Base-by-base conservation (phyloP, 2,797 vertebrate species). In the Semotilus atromaculatus region DNA sequence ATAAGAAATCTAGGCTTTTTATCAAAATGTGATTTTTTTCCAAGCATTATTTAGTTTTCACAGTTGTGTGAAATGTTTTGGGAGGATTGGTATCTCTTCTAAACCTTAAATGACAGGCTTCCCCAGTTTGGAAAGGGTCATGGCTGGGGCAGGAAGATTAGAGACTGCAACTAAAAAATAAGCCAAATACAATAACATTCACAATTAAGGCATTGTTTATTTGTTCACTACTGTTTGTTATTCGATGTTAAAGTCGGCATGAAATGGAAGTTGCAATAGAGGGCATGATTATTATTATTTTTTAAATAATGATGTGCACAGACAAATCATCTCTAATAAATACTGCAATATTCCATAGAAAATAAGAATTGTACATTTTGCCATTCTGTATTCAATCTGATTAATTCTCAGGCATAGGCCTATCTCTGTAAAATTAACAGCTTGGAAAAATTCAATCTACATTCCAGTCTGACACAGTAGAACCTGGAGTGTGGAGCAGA, bases 141-240 rank as follows among this genome's bases (percentile, higher is more conserved):
- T 53, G 62, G 11, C 48, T 72, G 36, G 53, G 43, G 66, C 40
- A 85, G 48, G 45, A 71, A 85, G 85, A 88, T 86, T 83, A 67
- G 51, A 85, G 80, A 88, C 71, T 68, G 79, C 19, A 48, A 66
- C 36, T 43, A 40, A 71, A 81, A 83, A 68, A 86, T 70, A 82
- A 80, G 40, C 55, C 72, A 83, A 89, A 81, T 73, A 48, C 66
- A 86, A 23, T 34, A 6, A 53, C 11, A 66, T 67, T 45, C 9
- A 53, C 10, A 43, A n/a, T n/a, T n/a, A n/a, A 53, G 45, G 38
- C 10, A 21, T 2, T 66, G 14, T 83, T 38, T 40, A 36, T 31
- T 64, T 16, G 38, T 14, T 82, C 40, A 67, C 19, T 48, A 75
- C 36, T n/a, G 31, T 58, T 76, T 55, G 21, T 19, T 74, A 31